phyloP scores from a whole-genome alignment of 2,797 vertebrate genomes.

The Pagetopsis macropterus region DNA sequence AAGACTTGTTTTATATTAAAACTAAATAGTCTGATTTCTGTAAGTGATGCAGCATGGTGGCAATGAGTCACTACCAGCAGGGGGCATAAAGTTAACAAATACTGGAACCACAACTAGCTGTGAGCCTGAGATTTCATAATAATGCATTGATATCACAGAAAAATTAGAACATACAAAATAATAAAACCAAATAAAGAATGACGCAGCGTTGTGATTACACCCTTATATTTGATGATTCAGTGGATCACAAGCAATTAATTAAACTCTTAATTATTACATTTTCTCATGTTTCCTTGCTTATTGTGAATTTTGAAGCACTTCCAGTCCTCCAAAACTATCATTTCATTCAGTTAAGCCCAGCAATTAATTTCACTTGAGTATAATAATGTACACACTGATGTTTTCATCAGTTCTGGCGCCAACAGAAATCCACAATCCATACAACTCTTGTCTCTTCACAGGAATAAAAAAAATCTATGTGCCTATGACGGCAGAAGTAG shows the following conservation, averaged over 20 bases:
- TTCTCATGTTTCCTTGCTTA: slow-evolving; percentile 48
- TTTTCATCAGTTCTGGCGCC: slow-evolving; percentile 21
- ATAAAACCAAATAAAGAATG: slow-evolving; percentile 45
- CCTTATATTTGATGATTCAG: slow-evolving; percentile 76
- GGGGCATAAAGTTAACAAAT: slow-evolving; percentile 39
- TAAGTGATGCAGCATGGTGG: neutral
- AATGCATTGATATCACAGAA: slow-evolving; percentile 18
- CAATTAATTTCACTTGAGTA: slow-evolving; percentile 43
- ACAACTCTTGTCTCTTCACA: slow-evolving; percentile 9
- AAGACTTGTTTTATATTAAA: neutral
- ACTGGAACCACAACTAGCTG: slow-evolving; percentile 9
- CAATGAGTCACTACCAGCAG: slow-evolving; percentile 50
- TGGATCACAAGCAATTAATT: slow-evolving; percentile 74
- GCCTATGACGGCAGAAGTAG: slow-evolving; percentile 42
- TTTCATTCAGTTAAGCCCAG: slow-evolving; percentile 57
- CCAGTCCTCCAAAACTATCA: slow-evolving; percentile 54
- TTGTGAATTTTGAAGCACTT: slow-evolving; percentile 47
- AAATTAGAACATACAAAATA: slow-evolving; percentile 42
- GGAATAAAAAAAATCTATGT: slow-evolving; percentile 19
- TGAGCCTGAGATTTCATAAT: slow-evolving; percentile 24
- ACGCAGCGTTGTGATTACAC: slow-evolving; percentile 53
- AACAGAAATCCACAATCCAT: slow-evolving; percentile 21
- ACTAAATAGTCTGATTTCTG: neutral
- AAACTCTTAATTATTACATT: slow-evolving; percentile 65
- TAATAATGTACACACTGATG: slow-evolving; percentile 34